phyloP scores from a whole-genome alignment of 2,113 vertebrate species.

The Elephantulus edwardii region DNA sequence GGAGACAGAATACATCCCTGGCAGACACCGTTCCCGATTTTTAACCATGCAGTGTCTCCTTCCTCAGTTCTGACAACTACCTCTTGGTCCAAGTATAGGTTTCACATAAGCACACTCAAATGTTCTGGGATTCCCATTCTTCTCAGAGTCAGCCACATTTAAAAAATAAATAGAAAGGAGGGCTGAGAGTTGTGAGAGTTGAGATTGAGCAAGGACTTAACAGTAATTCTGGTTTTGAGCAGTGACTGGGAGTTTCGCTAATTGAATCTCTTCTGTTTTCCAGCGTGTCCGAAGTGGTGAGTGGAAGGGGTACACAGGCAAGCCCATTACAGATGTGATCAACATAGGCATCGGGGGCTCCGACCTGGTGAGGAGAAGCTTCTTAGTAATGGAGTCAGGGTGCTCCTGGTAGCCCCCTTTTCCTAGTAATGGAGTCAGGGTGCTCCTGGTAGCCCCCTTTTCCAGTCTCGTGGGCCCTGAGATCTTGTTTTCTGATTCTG shows the following conservation, averaged over 20 bases:
- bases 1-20: too few relatives aligned
- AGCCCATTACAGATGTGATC: slow-evolving; percentile 94
- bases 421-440: not conserved
- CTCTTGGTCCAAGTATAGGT: too few relatives aligned
- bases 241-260: not conserved
- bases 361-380: slow-evolving; percentile 89
- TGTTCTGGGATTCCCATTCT: too few relatives aligned
- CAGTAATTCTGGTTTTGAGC: not conserved
- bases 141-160: too few relatives aligned
- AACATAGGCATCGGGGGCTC: slow-evolving; percentile 98
- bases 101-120: too few relatives aligned
- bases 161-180: too few relatives aligned
- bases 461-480: not conserved
- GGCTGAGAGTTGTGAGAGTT: not conserved
- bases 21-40: too few relatives aligned
- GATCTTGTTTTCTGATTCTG: not conserved
- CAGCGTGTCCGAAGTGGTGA: slow-evolving; percentile 94
- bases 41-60: too few relatives aligned
- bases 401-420: not conserved
- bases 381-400: not conserved
- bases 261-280: rapidly evolving
- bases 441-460: not conserved
- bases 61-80: too few relatives aligned
- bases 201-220: not conserved
- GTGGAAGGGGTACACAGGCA: slow-evolving; percentile 97